Evolutionary conservation across 1,140 invertebrate species (phyloP), one percentile per base, ranked within the genome.

Genomic region (Drosophila repletoides): DNA sequence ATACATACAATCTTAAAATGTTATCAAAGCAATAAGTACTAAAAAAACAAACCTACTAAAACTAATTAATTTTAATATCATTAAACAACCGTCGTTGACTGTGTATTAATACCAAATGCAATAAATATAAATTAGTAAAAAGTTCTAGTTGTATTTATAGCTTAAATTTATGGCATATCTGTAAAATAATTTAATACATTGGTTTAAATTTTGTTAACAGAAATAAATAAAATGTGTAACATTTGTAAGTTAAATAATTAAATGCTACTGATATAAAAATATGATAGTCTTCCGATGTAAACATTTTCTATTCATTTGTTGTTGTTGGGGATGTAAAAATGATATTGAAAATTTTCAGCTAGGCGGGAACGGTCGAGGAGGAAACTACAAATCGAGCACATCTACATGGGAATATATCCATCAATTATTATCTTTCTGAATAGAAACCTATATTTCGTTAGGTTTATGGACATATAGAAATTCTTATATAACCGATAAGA

Each of bases 91-190:
- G 38, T 72, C 76, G 72, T 67, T 83, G 65, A 83, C 73, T 73
- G 70, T 70, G 77, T 68, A 36, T 66, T 68, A 36, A 60, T 80
- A 56, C 60, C 60, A 86, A 86, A 86, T 72, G 72, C 41, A 80
- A 86, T 75, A 74, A 59, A 63, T 63, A 34, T 66, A 74, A 24
- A 63, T 56, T 38, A 55, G 58, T 71, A 56, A 77, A 56, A 34
- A 74, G 21, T 56, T 67, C 29, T 67, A 68, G 31, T 46, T 53
- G 43, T 69, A 69, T 48, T 56, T 64, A 49, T 69, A 64, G 66
- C 60, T 41, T 48, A 38, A 63, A 69, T 49, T 22, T 69, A 48
- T 48, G 59, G 49, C 60, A 64, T 49, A 64, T 56, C 52, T 64
- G 41, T 49, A 69, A 69, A 69, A 26, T 48, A 69, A 48, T 69